Evolutionary conservation across 2,797 vertebrate species (phyloP).

Genomic region (Pachyuromys duprasi): DNA sequence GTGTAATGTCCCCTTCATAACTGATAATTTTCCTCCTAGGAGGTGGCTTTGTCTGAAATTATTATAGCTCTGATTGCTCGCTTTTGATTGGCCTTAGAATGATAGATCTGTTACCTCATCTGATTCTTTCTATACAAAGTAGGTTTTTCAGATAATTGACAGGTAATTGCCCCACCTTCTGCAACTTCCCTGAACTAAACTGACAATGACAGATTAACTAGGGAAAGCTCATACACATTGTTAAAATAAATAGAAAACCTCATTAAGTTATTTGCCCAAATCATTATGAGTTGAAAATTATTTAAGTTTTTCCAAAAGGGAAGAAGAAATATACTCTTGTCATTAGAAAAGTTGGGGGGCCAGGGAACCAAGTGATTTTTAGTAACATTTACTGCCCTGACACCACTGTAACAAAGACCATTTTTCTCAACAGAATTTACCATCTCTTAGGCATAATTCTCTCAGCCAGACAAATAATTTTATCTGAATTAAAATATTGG

Average conservation of each 20-base stretch:
- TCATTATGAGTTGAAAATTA: background rate
- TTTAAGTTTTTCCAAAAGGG: background rate
- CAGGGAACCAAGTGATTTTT: background rate
- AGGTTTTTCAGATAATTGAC: background rate
- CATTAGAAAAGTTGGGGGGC: background rate
- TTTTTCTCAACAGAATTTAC: background rate
- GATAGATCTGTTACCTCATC: background rate
- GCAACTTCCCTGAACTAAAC: background rate
- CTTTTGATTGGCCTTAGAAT: background rate
- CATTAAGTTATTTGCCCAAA: background rate
- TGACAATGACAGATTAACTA: background rate
- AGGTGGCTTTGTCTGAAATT: slow-evolving; percentile 36
- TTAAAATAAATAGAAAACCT: background rate
- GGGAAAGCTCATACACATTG: background rate
- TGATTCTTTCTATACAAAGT: background rate
- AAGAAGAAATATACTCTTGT: background rate
- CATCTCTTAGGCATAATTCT: background rate
- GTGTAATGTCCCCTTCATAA: background rate
- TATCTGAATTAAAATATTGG: background rate
- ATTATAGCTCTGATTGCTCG: background rate
- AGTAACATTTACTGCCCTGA: background rate
- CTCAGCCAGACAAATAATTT: background rate
- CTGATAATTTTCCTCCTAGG: slow-evolving; percentile 28
- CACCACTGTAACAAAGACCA: background rate
- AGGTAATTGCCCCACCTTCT: background rate